phyloP scores from a whole-genome alignment of 2,888 invertebrate genomes.

The Tetramorium bicarinatum region DNA sequence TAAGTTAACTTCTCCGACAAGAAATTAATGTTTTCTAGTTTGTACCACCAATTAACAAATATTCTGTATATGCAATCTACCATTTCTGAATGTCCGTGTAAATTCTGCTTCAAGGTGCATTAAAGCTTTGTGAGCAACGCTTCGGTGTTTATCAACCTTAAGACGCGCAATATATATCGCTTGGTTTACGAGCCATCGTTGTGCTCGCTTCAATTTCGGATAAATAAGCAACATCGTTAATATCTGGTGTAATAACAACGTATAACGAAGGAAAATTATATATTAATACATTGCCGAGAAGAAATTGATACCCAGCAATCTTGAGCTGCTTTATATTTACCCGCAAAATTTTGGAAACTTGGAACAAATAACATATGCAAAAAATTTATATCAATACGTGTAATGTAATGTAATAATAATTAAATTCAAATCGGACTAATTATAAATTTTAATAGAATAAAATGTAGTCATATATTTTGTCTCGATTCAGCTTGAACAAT shows the following conservation, averaged over 20 bases:
- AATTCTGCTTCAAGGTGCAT: slow-evolving; percentile 32
- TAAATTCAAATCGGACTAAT: not conserved
- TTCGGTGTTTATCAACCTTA: slow-evolving; percentile 35
- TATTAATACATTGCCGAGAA: slow-evolving; percentile 2
- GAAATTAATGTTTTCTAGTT: not conserved
- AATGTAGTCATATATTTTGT: not conserved
- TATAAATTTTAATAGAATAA: not conserved
- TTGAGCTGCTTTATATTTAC: not conserved
- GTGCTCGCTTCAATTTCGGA: slow-evolving; percentile 4
- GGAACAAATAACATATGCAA: not conserved
- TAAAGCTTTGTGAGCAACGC: slow-evolving; percentile 53
- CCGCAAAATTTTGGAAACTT: not conserved
- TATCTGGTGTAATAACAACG: slow-evolving; percentile 18
- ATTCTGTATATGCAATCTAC: slow-evolving; percentile 20
- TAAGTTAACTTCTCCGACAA: not conserved
- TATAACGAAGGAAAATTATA: slow-evolving; percentile 16
- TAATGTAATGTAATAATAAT: not conserved
- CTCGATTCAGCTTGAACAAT: not conserved
- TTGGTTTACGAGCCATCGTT: not conserved
- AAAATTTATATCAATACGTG: not conserved
- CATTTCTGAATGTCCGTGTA: slow-evolving; percentile 16
- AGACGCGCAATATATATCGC: slow-evolving; percentile 21
- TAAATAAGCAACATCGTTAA: slow-evolving; percentile 14
- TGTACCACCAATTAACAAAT: slow-evolving; percentile 22
- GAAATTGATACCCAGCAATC: not conserved